These are phyloP conservation scores for Takifugu bimaculatus DNA, from an alignment of 2,113 vertebrate genomes.

Conservation along the genomic window DNA sequence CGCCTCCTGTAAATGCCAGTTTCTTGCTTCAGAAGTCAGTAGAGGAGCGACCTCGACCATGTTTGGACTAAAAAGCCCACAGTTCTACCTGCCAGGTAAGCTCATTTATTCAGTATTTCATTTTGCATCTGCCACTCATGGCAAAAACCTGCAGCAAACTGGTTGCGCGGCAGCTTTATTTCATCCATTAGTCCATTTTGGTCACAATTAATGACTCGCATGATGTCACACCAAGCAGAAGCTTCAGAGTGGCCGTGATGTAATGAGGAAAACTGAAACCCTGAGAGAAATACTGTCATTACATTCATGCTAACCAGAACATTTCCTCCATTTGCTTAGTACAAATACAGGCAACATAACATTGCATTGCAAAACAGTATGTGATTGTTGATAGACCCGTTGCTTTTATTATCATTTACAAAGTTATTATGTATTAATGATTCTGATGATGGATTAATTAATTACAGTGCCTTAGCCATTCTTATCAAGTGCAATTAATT, in stretches of 20 bases:
- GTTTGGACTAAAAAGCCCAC: conserved; percentile 90
- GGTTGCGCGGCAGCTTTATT: conserved; percentile 25
- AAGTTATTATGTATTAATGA: too few species aligned
- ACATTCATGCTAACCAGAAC: too few species aligned
- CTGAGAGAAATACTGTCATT: too few species aligned
- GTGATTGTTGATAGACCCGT: too few species aligned
- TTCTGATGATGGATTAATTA: too few species aligned
- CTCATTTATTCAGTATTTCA: conserved; percentile 6
- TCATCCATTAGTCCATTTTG: conserved; percentile 27
- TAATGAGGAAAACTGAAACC: too few species aligned
- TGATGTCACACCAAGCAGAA: conserved; percentile 36
- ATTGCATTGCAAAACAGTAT: too few species aligned
- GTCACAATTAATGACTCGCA: conserved; percentile 29
- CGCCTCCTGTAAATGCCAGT: conserved; percentile 14
- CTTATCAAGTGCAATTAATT: too few species aligned
- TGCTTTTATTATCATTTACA: too few species aligned
- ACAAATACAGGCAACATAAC: too few species aligned
- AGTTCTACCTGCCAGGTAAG: conserved; percentile 92
- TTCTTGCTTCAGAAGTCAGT: conserved; percentile 28
- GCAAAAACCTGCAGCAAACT: not conserved
- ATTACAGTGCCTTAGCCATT: too few species aligned
- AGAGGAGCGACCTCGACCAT: conserved; percentile 79
- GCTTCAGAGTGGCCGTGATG: not conserved
- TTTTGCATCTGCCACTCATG: not conserved
- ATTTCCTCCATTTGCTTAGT: too few species aligned